A percentile compares a stretch with the other conserved stretches of the same genome.
These are phyloP conservation scores for Microdon myrmicae DNA, from an alignment of 2,888 invertebrate genomes.

Conservation along the genomic window DNA sequence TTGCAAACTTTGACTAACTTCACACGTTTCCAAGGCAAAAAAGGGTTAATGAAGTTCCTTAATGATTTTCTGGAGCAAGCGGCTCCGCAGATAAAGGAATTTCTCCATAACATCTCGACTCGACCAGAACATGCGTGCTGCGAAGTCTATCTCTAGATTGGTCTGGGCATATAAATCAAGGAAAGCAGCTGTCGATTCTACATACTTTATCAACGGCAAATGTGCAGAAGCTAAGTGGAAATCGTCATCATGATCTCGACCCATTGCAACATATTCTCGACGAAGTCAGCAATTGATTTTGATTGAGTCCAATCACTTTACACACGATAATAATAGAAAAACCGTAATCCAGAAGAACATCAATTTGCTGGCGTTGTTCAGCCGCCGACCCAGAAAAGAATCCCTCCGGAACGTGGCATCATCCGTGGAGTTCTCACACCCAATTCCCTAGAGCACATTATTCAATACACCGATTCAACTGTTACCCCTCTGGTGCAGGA, in stretches of 20 bases:
- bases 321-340: conserved; percentile 63
- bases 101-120: conserved; percentile 82
- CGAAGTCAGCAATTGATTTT: conserved; percentile 72
- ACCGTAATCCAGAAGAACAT: conserved; percentile 65
- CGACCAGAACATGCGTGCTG: conserved; percentile 67
- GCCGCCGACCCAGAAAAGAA: conserved; percentile 61
- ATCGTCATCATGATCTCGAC: conserved; percentile 73
- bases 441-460: conserved; percentile 65
- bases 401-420: conserved; percentile 64
- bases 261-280: conserved; percentile 77
- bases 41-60: conserved; percentile 96
- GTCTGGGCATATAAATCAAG: conserved; percentile 90
- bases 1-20: conserved; percentile 95
- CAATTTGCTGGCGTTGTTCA: conserved; percentile 57
- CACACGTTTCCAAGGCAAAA: conserved; percentile 94
- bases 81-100: conserved; percentile 86
- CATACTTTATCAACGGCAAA: conserved; percentile 82
- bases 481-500: conserved; percentile 63
- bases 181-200: conserved; percentile 84
- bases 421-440: conserved; percentile 66
- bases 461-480: conserved; percentile 67
- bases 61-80: conserved; percentile 89
- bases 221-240: conserved; percentile 75
- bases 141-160: conserved; percentile 75
- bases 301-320: conserved; percentile 61